Base-by-base conservation (phyloP, 1,140 invertebrate species). In the Panagrolaimus sp. region DNA sequence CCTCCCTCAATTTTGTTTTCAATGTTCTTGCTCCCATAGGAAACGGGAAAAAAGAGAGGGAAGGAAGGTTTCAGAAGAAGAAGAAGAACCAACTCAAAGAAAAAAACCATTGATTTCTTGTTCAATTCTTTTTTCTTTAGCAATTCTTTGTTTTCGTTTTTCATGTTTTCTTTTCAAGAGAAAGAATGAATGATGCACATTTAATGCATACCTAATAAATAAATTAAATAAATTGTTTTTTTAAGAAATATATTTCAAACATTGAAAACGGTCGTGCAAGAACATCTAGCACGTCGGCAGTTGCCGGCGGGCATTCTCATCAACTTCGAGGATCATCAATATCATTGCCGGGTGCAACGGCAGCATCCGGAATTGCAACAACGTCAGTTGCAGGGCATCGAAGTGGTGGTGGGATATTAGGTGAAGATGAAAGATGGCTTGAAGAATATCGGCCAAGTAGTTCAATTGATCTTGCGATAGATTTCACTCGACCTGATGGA, bases 401-500 rank as follows among this genome's bases (percentile, higher is more conserved):
- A 12, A 28, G 52, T 58, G 17, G 52, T n/a, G 21, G 21, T 58
- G 21, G 52, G 14, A 12, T 58, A 4, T 8, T 58, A 2, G 17
- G 28, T 24, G 52, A 58, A 26, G 52, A 58, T 26, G 52, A 58
- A 21, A 17, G 65, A 10, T 65, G 48, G 67, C 21, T 44, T 14
- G 63, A 26, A 44, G 63, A 62, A 52, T 63, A 43, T 43, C 52
- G 52, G 4, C 52, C 73, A 14, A 63, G 43, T 4, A 43, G 55
- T 28, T 69, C 79, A 21, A 70, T 82, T 4, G 81, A 82, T 14
- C 38, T 82, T 3, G 58, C 63, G n/a, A 78, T 82, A 10, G 80
- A 82, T 58, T 82, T 82, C 65, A 80, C 79, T 0, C 67, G 82
- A 17, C 80, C 80, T 8, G 80, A 82, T 71, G 81, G 79, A 24